These are phyloP conservation scores for Oreotrochilus melanogaster DNA, from an alignment of 2,113 vertebrate species.

Conservation along the genomic window DNA sequence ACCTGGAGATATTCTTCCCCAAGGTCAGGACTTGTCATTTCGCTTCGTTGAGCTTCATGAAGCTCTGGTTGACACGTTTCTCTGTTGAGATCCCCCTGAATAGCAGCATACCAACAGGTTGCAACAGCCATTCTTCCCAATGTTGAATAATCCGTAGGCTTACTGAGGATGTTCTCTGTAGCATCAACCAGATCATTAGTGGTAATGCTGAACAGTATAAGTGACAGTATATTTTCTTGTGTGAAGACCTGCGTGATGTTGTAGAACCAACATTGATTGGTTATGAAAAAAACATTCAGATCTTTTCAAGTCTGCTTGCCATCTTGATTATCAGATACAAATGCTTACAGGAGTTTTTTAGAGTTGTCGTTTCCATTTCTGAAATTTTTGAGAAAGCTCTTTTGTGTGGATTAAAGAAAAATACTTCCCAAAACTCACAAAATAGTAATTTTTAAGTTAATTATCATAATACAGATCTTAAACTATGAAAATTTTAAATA, in stretches of 20 bases:
- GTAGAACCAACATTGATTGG: not conserved
- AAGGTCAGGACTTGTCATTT: not conserved
- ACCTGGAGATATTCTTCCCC: not conserved
- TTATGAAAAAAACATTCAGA: not conserved
- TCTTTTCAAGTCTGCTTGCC: not conserved
- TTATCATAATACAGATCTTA: not conserved
- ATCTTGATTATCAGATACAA: not conserved
- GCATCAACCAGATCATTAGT: not conserved
- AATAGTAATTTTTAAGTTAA: not conserved
- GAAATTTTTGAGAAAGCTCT: not conserved
- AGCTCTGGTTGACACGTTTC: not conserved
- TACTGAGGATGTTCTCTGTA: not conserved
- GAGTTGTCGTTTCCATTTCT: not conserved
- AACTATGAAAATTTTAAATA: not conserved
- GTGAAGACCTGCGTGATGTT: not conserved
- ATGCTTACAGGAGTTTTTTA: not conserved
- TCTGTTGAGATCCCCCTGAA: not conserved
- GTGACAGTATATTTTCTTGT: not conserved
- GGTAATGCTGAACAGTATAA: not conserved
- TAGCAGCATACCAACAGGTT: fast-evolving
- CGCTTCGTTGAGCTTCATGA: not conserved
- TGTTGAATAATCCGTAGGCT: not conserved
- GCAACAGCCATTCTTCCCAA: not conserved
- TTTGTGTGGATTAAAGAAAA: not conserved
- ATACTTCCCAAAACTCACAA: not conserved